phyloP scores from a whole-genome alignment of 2,797 vertebrate species.

The Anguilla marmorata region DNA sequence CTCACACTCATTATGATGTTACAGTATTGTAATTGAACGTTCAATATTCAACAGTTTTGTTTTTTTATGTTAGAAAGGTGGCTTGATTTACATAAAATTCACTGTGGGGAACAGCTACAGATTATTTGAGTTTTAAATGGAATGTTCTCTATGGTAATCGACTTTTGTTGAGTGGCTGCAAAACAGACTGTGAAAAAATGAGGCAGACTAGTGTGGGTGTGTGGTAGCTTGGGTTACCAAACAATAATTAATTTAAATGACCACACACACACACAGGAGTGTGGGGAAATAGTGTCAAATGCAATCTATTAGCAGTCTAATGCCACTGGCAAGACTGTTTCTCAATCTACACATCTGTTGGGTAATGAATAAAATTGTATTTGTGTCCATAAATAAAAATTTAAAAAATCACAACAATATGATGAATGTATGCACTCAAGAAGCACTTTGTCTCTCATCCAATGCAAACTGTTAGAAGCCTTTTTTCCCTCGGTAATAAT shows the following conservation, averaged over 20 bases:
- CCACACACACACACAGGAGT: neutral
- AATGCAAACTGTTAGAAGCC: neutral
- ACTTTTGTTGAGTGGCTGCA: neutral
- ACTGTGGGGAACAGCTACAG: neutral
- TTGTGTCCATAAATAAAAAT: neutral
- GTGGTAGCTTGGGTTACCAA: neutral
- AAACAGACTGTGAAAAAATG: neutral
- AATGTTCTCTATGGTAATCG: conserved; percentile 16
- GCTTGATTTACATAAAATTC: conserved; percentile 11
- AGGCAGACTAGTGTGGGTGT: neutral
- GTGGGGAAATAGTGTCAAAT: neutral
- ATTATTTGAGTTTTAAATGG: conserved; percentile 2
- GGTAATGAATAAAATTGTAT: neutral
- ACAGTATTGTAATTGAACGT: neutral
- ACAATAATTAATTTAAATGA: conserved; percentile 8
- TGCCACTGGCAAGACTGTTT: neutral
- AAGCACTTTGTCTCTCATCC: neutral
- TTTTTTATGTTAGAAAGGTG: neutral
- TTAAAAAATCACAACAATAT: neutral
- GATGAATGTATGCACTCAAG: neutral
- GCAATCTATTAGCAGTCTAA: neutral
- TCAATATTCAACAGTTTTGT: conserved; percentile 1
- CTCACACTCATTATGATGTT: neutral
- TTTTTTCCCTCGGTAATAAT: neutral
- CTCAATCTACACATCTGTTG: neutral